Base-by-base conservation (phyloP, 1,140 invertebrate species). In the Lutraria rhynchaena region DNA sequence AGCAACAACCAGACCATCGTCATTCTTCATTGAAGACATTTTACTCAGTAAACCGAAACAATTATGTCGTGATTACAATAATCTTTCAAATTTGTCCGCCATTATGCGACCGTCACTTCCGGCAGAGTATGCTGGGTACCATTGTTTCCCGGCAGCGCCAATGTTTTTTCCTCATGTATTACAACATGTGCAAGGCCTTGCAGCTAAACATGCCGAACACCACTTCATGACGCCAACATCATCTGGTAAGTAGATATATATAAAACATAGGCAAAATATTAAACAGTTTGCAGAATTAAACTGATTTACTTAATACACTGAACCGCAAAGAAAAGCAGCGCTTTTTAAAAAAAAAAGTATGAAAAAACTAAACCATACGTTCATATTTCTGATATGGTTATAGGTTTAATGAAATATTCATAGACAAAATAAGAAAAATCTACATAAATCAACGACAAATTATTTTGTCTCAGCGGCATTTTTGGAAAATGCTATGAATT, bases 21-120 rank as follows among this genome's bases (percentile, higher is more conserved):
- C 96, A 17, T 96, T 96, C 91, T 93, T 96, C 78, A 96, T 97
- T 85, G 95, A 97, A 86, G 96, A 97, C 86, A 97, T 97, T 73
- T 91, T 96, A 1, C 95, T 95, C 76, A 93, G 90, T 81, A 91
- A 95, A 51, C 92, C 93, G 17, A 93, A 93, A 87, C 88, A 86
- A 69, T 73, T 84, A 63, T 86, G 77, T 83, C 83, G 81, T 71
- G 84, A 82, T 58, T 82, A 80, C 76, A 65, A 31, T 76, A 60
- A 83, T 29, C 74, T 85, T 24, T 63, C 82, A 5, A 80, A 83
- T 29, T 63, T 85, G 22, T 81, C 85, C 3, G 80, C 83, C 31
- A 77, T 84, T 80, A 85, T 71, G 69, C 83, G 77, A 69, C 86
- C 81, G 49, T 86, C 80, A 2, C 82, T 90, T 31, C 87, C 90